Evolutionary conservation across 2,113 vertebrate genomes (phyloP).

Genomic region (Peromyscus polionotus): DNA sequence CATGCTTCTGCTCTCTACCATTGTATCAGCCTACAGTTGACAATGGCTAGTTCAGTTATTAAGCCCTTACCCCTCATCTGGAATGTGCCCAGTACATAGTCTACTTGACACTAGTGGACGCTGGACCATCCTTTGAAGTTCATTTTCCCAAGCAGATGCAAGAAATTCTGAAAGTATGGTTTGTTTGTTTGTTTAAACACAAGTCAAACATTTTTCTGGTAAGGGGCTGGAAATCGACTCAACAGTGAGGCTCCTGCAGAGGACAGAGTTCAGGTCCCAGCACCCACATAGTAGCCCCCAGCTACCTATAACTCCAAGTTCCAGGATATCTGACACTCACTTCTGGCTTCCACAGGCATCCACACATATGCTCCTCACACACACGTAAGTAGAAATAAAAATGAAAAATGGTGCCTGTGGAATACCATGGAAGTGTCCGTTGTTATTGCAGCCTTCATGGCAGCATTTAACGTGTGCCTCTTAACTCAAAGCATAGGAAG

Average conservation of each 20-base stretch:
- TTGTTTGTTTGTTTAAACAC: neutral
- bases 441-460: neutral
- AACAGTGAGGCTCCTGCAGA: neutral
- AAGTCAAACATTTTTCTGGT: neutral
- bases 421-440: neutral
- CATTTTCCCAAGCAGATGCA: neutral
- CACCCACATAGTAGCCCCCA: neutral
- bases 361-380: neutral
- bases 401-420: neutral
- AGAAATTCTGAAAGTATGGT: neutral
- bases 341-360: neutral
- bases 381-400: neutral
- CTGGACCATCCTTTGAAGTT: neutral
- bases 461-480: neutral
- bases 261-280: neutral
- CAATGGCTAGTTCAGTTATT: neutral
- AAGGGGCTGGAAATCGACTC: neutral
- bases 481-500: neutral
- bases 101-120: neutral
- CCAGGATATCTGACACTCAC: neutral
- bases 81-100: neutral
- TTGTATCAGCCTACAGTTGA: neutral
- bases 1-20: accelerated
- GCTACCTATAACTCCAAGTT: neutral
- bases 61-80: neutral